Evolutionary conservation across 1,140 invertebrate genomes (phyloP).

Genomic region (Ptiloglossa arizonensis): DNA sequence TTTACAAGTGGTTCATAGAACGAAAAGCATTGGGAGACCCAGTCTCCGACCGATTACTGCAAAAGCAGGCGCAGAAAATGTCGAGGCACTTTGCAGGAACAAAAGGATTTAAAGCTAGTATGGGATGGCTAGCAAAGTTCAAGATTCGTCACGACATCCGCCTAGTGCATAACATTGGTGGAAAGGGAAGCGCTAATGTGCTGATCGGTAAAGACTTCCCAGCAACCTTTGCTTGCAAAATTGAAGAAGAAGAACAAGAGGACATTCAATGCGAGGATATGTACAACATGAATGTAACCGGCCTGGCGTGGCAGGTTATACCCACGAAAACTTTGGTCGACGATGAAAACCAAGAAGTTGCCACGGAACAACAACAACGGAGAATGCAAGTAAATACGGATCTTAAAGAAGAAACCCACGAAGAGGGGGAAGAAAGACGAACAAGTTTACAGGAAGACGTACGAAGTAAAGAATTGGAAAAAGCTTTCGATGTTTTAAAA

Average conservation of each 20-base stretch:
- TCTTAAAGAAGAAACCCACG: too few species aligned
- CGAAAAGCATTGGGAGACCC: neutral
- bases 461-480: neutral
- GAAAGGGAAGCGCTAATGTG: neutral
- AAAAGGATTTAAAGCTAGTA: neutral
- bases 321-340: neutral
- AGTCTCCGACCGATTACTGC: neutral
- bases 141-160: neutral
- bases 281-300: neutral
- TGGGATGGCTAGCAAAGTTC: neutral
- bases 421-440: neutral
- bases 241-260: neutral
- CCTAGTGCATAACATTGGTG: neutral
- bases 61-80: neutral
- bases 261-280: neutral
- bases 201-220: neutral
- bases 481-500: neutral
- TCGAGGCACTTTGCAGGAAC: neutral
- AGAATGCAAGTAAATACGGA: too few species aligned
- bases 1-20: neutral
- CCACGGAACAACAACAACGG: neutral
- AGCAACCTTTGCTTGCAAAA: neutral
- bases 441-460: neutral
- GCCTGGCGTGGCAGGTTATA: neutral
- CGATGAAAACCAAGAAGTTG: neutral